Evolutionary conservation across 2,113 vertebrate species (phyloP).

Genomic region (Hylia prasina): DNA sequence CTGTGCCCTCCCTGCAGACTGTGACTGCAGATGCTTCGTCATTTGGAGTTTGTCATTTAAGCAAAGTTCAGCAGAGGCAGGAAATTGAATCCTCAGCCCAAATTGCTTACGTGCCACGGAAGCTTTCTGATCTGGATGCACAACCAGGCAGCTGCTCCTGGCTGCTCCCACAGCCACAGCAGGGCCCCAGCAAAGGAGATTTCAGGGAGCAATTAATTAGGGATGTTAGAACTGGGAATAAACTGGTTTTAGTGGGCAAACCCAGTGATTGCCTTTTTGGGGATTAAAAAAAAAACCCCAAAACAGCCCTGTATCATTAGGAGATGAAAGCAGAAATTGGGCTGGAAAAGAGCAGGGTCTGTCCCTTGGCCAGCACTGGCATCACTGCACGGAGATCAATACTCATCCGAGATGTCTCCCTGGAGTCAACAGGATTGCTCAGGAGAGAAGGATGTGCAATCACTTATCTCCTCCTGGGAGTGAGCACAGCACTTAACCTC

Average conservation of each 20-base stretch:
- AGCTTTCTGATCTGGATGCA: neutral
- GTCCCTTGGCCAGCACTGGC: neutral
- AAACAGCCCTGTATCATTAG: neutral
- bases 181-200: neutral
- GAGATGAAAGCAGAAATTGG: neutral
- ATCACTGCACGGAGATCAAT: neutral
- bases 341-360: neutral
- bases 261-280: neutral
- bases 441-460: neutral
- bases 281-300: rapidly evolving
- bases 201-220: neutral
- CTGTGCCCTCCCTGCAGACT: neutral
- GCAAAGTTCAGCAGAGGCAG: conserved; percentile 55
- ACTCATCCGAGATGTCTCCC: neutral
- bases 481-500: conserved; percentile 40
- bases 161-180: neutral
- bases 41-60: neutral
- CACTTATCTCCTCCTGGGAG: neutral
- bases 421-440: neutral
- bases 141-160: neutral
- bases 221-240: neutral
- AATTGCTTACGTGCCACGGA: neutral
- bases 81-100: conserved; percentile 35
- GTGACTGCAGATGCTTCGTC: conserved; percentile 12
- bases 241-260: neutral